Percentiles rank a stretch among this genome's conserved stretches.
Evolutionary conservation across 1,140 invertebrate species (phyloP).

Genomic region (Procambarus virginalis): DNA sequence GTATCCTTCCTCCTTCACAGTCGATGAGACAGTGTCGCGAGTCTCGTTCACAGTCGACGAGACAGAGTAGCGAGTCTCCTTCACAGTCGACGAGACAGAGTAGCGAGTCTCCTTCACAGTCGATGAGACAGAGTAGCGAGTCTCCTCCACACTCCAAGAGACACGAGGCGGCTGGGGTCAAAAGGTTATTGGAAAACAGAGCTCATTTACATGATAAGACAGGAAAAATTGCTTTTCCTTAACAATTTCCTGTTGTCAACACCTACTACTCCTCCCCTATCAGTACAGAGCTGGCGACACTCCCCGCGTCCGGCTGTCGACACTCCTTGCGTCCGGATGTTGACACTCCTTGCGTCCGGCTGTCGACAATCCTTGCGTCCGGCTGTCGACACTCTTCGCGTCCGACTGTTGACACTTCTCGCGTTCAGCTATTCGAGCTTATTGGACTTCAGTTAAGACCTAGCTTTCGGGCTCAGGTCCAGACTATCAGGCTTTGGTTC

Average conservation of each 20-base stretch:
- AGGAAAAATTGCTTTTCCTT: neutral
- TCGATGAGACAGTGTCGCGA: no score
- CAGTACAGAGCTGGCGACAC: neutral
- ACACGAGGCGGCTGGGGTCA: neutral
- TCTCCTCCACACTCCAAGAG: neutral
- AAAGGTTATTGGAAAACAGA: constrained; percentile 39
- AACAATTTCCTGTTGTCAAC: constrained; percentile 12
- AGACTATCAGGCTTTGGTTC: no score
- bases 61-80: no score
- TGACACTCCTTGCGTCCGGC: neutral
- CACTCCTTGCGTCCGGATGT: neutral
- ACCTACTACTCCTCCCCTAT: neutral
- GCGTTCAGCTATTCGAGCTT: neutral
- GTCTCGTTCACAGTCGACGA: no score
- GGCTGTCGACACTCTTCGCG: no score
- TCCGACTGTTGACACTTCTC: neutral
- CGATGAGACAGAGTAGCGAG: no score
- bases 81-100: neutral
- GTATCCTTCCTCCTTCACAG: no score
- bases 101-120: no score
- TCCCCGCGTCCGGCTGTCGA: neutral
- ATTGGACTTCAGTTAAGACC: no score
- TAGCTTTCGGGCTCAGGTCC: no score
- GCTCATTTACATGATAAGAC: constrained; percentile 37
- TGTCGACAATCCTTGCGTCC: neutral